A percentile compares a stretch with the other conserved stretches of the same genome.
These are phyloP conservation scores for Coleophora deauratella DNA, from an alignment of 2,888 invertebrate genomes.

Conservation along the genomic window DNA sequence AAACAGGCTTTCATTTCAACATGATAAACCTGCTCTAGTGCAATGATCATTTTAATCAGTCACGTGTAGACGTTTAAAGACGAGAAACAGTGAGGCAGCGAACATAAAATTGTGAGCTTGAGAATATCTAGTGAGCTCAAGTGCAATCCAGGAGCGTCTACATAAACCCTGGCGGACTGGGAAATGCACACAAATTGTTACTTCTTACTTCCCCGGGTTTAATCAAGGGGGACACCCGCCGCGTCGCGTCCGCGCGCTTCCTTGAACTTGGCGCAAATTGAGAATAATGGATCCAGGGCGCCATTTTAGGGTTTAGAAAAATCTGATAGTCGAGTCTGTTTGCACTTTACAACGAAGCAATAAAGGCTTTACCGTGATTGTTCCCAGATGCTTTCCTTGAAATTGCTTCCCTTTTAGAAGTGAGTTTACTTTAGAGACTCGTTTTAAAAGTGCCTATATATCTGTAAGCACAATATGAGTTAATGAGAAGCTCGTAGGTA, in stretches of 20 bases:
- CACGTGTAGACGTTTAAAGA: slow-evolving; percentile 4
- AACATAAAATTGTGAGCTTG: slow-evolving; percentile 9
- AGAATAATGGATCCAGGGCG: slow-evolving; percentile 62
- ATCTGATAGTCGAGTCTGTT: slow-evolving; percentile 30
- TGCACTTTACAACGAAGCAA: slow-evolving; percentile 6
- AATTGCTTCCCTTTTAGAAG: slow-evolving; percentile 15
- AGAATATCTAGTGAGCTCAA: slow-evolving; percentile 26
- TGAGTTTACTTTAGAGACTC: slow-evolving; percentile 11
- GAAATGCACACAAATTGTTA: slow-evolving; percentile 63
- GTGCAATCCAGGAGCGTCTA: slow-evolving; percentile 38
- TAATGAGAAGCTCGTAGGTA: no score
- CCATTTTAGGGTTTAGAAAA: slow-evolving; percentile 51
- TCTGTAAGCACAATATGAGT: no score
- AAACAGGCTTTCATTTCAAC: no score
- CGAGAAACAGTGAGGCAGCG: slow-evolving; percentile 4
- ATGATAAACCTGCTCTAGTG: background rate
- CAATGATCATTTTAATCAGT: slow-evolving; percentile 9
- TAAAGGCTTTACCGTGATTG: slow-evolving; percentile 3
- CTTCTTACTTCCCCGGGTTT: slow-evolving; percentile 61
- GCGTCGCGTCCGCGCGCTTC: slow-evolving; percentile 45
- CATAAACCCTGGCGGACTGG: slow-evolving; percentile 33
- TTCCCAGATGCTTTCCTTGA: background rate
- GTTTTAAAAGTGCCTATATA: no score
- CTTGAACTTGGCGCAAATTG: slow-evolving; percentile 64
- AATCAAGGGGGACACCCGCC: slow-evolving; percentile 73